Evolutionary conservation across 2,888 invertebrate genomes (phyloP).

Genomic region (Sipha maydis): DNA sequence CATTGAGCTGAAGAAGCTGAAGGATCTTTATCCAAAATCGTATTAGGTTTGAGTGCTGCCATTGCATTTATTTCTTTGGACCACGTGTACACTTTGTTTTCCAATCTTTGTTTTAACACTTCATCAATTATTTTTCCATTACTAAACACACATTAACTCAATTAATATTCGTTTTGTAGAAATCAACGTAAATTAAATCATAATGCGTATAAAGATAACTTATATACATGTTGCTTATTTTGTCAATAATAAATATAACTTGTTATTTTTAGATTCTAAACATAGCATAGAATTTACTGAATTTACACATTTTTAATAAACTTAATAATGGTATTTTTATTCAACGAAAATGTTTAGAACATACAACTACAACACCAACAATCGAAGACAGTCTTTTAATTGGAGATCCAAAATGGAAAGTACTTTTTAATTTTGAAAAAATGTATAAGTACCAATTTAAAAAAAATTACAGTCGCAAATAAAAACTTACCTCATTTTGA

Average conservation of each 20-base stretch:
- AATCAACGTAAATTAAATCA: neutral
- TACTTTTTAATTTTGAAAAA: no score
- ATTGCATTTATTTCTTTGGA: conserved; percentile 18
- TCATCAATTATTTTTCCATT: conserved; percentile 39
- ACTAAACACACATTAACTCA: neutral
- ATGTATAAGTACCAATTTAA: no score
- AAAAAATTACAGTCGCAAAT: no score
- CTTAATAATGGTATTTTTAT: no score
- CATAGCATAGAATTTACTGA: neutral
- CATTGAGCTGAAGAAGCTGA: conserved; percentile 19
- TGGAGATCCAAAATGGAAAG: neutral
- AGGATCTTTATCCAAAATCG: conserved; percentile 32
- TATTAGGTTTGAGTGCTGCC: neutral
- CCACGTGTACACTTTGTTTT: conserved; percentile 34
- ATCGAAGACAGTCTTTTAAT: no score
- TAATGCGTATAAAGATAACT: neutral
- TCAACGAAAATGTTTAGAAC: neutral
- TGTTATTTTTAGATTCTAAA: neutral
- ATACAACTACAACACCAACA: no score
- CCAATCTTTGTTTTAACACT: conserved; percentile 40
- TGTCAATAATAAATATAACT: neutral
- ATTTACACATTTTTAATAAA: no score
- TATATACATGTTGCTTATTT: neutral
- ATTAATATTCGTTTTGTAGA: neutral
- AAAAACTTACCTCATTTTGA: conserved; percentile 31